Evolutionary conservation across 1,140 invertebrate species (phyloP).

Genomic region (Bactericera cockerelli): DNA sequence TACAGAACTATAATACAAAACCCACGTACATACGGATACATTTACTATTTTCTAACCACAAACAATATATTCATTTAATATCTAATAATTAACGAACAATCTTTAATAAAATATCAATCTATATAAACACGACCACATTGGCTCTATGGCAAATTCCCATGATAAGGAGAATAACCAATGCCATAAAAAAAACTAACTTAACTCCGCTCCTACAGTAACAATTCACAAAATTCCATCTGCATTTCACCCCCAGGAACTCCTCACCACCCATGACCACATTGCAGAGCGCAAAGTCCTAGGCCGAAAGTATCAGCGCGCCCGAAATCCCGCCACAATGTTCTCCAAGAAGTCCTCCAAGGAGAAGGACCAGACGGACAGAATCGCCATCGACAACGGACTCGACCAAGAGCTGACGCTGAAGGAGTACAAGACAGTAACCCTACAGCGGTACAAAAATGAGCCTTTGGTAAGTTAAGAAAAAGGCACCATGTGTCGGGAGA

Average conservation of each 20-base stretch:
- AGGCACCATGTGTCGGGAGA: too few relatives aligned
- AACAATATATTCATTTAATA: too few relatives aligned
- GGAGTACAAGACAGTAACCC: not conserved
- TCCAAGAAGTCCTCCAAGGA: not conserved
- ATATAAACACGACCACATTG: too few relatives aligned
- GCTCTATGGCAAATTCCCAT: too few relatives aligned
- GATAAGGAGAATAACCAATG: too few relatives aligned
- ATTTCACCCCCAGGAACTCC: not conserved
- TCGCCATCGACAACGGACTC: not conserved
- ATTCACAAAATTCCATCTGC: not conserved
- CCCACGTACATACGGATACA: too few relatives aligned
- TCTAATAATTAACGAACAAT: too few relatives aligned
- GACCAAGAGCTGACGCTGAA: not conserved
- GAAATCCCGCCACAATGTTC: not conserved
- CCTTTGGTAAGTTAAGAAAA: not conserved
- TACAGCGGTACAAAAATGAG: not conserved
- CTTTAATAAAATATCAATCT: too few relatives aligned
- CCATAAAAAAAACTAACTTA: too few relatives aligned
- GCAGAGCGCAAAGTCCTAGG: constrained; percentile 2
- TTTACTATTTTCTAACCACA: too few relatives aligned
- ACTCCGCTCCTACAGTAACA: too few relatives aligned
- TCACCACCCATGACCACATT: constrained; percentile 5
- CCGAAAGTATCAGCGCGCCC: not conserved
- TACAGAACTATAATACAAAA: too few relatives aligned
- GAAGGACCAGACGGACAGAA: not conserved